Conservation (phyloP, 2,113 vertebrate genomes). For the Ginglymostoma cirratum region DNA sequence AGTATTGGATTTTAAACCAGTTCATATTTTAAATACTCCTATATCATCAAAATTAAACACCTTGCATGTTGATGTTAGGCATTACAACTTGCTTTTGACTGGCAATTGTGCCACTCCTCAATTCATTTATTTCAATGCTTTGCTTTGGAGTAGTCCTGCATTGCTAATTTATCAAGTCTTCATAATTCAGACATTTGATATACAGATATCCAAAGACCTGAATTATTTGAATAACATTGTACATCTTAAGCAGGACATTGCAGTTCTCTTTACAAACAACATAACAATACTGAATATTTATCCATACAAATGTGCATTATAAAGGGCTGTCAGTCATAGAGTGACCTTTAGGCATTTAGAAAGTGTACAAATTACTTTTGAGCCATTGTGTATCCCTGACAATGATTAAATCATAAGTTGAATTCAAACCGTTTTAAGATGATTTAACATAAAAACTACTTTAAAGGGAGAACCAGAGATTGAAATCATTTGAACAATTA, state of each 20-base stretch:
- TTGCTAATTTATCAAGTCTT: conserved; percentile 18
- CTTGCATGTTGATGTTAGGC: background rate
- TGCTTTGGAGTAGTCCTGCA: background rate
- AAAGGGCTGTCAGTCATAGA: conserved; percentile 27
- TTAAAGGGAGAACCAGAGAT: background rate
- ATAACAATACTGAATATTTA: conserved; percentile 35
- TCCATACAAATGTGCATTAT: conserved; percentile 33
- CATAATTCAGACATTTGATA: conserved; percentile 26
- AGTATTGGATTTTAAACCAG: background rate
- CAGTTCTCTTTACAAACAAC: conserved; percentile 26
- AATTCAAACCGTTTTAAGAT: background rate
- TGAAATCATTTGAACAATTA: background rate
- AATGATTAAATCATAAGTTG: conserved; percentile 38
- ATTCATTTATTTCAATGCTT: conserved; percentile 14
- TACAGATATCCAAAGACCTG: conserved; percentile 4
- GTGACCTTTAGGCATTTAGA: conserved; percentile 35
- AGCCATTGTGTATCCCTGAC: conserved; percentile 34
- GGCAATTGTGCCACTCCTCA: background rate
- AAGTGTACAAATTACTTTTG: conserved; percentile 34
- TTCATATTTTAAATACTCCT: background rate
- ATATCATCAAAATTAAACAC: background rate
- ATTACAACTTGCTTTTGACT: background rate
- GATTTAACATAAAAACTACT: background rate
- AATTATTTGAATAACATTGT: conserved; percentile 33
- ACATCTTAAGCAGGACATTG: conserved; percentile 34